phyloP scores from a whole-genome alignment of 1,140 invertebrate species.

The Acyrthosiphon pisum region DNA sequence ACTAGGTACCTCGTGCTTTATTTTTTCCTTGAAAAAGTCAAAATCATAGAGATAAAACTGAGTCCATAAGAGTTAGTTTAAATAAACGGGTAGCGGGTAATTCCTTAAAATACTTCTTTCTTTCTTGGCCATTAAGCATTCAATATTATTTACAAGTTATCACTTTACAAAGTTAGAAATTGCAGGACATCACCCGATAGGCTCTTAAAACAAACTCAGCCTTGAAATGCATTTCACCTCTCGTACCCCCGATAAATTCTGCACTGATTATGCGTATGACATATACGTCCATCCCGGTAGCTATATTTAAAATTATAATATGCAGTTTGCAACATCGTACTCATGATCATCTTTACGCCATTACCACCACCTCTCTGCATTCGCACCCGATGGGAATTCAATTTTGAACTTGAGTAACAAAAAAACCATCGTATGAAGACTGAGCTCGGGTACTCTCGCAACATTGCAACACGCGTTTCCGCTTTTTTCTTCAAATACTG shows the following conservation, averaged over 20 bases:
- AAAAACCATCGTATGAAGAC: not conserved
- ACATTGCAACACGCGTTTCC: not conserved
- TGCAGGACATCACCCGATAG: too few relatives aligned
- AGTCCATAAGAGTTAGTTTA: not conserved
- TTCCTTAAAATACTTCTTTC: too few relatives aligned
- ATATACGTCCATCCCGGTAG: not conserved
- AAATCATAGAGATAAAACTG: not conserved
- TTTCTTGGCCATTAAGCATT: too few relatives aligned
- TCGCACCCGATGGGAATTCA: not conserved
- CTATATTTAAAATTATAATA: not conserved
- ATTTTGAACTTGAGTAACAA: not conserved
- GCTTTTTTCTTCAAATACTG: not conserved
- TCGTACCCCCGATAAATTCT: too few relatives aligned
- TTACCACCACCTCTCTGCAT: not conserved
- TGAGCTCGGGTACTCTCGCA: not conserved
- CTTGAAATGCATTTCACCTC: too few relatives aligned
- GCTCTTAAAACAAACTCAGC: too few relatives aligned
- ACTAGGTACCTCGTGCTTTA: not conserved
- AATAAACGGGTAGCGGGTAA: not conserved
- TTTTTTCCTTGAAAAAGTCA: not conserved
- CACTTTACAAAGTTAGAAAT: too few relatives aligned
- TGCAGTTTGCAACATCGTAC: not conserved
- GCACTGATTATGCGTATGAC: too few relatives aligned
- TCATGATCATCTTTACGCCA: not conserved
- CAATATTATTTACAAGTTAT: too few relatives aligned